Evolutionary conservation across 2,113 vertebrate genomes (phyloP).

Genomic region (Bufo bufo): DNA sequence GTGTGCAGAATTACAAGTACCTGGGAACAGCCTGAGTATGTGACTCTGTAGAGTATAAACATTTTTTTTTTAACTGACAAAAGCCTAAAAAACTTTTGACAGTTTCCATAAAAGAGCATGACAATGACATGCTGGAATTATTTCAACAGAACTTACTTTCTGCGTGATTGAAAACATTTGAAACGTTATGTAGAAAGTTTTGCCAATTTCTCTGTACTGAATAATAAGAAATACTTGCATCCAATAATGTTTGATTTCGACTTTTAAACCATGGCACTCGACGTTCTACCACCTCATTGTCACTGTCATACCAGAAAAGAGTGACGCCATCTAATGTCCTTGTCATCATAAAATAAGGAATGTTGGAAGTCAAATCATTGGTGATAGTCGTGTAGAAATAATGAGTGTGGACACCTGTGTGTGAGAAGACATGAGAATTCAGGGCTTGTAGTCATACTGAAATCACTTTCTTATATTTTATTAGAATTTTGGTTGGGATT

Average conservation of each 20-base stretch:
- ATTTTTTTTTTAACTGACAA: too few species aligned
- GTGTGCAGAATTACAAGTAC: too few species aligned
- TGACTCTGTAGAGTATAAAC: too few species aligned
- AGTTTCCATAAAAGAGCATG: neutral
- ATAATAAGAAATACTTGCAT: neutral
- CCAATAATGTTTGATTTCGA: neutral
- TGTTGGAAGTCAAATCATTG: neutral
- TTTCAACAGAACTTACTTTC: too few species aligned
- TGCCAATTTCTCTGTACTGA: neutral
- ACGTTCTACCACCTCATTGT: neutral
- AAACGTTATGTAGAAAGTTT: neutral
- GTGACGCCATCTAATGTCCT: neutral
- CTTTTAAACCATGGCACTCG: constrained; percentile 16
- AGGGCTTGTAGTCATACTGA: neutral
- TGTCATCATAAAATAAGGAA: neutral
- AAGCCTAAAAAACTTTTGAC: too few species aligned
- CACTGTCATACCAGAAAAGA: neutral
- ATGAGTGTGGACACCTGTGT: constrained; percentile 5
- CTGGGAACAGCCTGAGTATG: too few species aligned
- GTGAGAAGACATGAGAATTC: neutral
- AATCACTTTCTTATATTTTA: too few species aligned
- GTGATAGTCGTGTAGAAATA: neutral
- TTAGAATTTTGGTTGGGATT: too few species aligned
- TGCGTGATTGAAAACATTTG: too few species aligned
- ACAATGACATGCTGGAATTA: too few species aligned